Base-by-base conservation (phyloP, 2,797 vertebrate species). In the Borostomias antarcticus region DNA sequence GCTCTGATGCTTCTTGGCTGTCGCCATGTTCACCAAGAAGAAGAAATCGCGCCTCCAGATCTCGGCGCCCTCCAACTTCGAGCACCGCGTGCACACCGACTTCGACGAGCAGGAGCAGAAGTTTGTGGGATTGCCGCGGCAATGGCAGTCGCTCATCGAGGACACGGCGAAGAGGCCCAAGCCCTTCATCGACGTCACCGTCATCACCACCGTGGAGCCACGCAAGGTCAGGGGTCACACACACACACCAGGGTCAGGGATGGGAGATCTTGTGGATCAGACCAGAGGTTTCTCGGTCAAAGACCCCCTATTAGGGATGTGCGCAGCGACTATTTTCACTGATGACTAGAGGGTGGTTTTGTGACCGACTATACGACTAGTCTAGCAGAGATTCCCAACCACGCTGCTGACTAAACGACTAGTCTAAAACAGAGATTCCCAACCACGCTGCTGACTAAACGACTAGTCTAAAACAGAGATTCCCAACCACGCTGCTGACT, bases 91-190 rank as follows among this genome's bases (percentile, higher is more conserved):
- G 4, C 96, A 98, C 80, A 98, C 96, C 0, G 97, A 97, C 51
- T 99, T 96, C 0, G 96, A 98, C 64, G 87, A 95, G 68, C 92
- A 94, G 2, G 95, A 98, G 85, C 96, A 98, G 91, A 96, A 94
- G 75, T 99, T 98, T 69, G 97, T 95, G 0, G 97, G 97, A 10
- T 85, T 98, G 82, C 97, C 96, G 0, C 91, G 94, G 3, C 97
- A 99, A 85, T 98, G 97, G 97, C 96, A 98, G 84, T 96, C 96
- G 2, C 93, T 98, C 54, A 96, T 99, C 11, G 97, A 98, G 81
- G 97, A 99, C 85, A 96, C 96, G 0, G 95, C 96, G 60, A 93
- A 94, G 70, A 84, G 96, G 76, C 96, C 97, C 72, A 98, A 98
- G 57, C 97, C 97, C 0, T 92, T 96, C 26, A 92, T 98, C 21